Evolutionary conservation across 2,797 vertebrate species (phyloP).

Genomic region (Melanotaenia maccullochi): DNA sequence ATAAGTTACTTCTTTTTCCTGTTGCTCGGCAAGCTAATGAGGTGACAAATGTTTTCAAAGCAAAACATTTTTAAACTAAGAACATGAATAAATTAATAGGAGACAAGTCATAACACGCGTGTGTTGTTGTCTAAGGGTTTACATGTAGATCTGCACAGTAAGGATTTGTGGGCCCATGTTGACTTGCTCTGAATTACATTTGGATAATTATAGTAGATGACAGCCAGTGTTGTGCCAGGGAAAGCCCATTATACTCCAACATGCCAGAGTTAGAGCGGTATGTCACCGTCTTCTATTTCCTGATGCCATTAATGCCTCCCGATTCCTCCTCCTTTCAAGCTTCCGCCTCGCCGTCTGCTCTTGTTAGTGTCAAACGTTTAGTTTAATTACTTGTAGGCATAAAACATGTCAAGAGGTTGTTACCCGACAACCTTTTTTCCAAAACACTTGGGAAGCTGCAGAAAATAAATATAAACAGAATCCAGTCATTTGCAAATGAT

Average conservation of each 20-base stretch:
- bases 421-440: constrained; percentile 14
- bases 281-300: constrained; percentile 39
- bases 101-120: background rate
- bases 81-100: constrained; percentile 13
- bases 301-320: constrained; percentile 41
- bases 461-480: background rate
- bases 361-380: constrained; percentile 37
- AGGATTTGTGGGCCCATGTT: constrained; percentile 6
- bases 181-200: constrained; percentile 32
- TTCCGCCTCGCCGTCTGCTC: constrained; percentile 25
- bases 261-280: constrained; percentile 29
- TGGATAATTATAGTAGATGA: constrained; percentile 23
- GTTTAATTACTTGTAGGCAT: constrained; percentile 21
- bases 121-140: background rate
- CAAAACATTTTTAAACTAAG: background rate
- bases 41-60: background rate
- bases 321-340: constrained; percentile 38
- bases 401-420: constrained; percentile 38
- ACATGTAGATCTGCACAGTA: background rate
- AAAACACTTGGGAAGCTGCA: background rate
- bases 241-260: constrained; percentile 24
- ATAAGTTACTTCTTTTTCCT: background rate
- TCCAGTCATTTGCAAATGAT: background rate
- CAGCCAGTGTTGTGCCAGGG: constrained; percentile 12
- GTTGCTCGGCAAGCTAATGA: background rate